Evolutionary conservation across 2,888 invertebrate species (phyloP), one percentile per base, ranked within the genome.

Genomic region (Caenorhabditis sp.): DNA sequence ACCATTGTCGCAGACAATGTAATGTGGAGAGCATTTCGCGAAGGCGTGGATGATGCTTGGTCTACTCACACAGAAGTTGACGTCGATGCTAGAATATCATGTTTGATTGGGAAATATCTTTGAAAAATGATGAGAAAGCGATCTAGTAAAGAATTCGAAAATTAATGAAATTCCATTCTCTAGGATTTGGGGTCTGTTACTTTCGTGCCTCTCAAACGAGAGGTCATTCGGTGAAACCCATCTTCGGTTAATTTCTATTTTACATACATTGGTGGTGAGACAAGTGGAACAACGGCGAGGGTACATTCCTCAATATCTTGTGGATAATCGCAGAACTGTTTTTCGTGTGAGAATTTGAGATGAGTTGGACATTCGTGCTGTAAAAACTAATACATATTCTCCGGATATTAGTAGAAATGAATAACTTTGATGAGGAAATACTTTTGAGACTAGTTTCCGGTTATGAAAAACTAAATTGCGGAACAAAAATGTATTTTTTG

Each of bases 361-460:
- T 62, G 50, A 31, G 62, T 26, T 19, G 75, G 71, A 66, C 80
- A 78, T 8, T 5, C 53, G 66, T 68, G 57, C 75, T 78, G 53
- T 51, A 72, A 62, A 36, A 24, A 51, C 8, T 8, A 1, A 12
- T 49, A 59, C 36, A 17, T n/a, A n/a, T n/a, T n/a, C n/a, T n/a
- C n/a, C n/a, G n/a, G n/a, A n/a, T n/a, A n/a, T n/a, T n/a, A n/a
- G n/a, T n/a, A n/a, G n/a, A n/a, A n/a, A n/a, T n/a, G n/a, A n/a
- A 37, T 10, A 14, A 24, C 1, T 21, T 59, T 24, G n/a, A n/a
- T n/a, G 2, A 43, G n/a, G n/a, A n/a, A n/a, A n/a, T n/a, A n/a
- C n/a, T n/a, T n/a, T n/a, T n/a, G n/a, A n/a, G n/a, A n/a, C n/a
- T n/a, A n/a, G n/a, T n/a, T n/a, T n/a, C n/a, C n/a, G n/a, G n/a